Evolutionary conservation across 2,113 vertebrate genomes (phyloP).

Genomic region (Garra rufa): DNA sequence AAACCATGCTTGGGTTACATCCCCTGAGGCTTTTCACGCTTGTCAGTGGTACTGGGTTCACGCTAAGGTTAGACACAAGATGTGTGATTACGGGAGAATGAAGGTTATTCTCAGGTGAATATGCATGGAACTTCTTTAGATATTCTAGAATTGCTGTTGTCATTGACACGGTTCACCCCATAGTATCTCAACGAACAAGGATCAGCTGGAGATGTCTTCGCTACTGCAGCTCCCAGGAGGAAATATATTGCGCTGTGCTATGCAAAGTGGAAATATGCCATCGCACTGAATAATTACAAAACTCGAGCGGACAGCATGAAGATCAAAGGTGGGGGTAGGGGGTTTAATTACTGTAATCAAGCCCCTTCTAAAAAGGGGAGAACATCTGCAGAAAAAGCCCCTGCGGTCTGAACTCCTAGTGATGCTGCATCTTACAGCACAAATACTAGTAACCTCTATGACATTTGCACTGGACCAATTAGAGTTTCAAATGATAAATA

Average conservation of each 20-base stretch:
- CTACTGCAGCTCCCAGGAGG: slow-evolving; percentile 11
- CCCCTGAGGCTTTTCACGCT: slow-evolving; percentile 1
- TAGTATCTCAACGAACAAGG: background rate
- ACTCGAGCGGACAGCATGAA: background rate
- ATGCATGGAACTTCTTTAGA: background rate
- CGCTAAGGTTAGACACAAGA: slow-evolving; percentile 13
- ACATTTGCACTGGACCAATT: background rate
- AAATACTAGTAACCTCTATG: background rate
- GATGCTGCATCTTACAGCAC: slow-evolving; percentile 1
- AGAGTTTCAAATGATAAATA: background rate
- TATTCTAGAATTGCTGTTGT: slow-evolving; percentile 2
- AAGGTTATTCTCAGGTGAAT: background rate
- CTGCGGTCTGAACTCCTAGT: background rate
- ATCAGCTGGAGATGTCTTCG: background rate
- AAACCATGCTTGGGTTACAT: background rate
- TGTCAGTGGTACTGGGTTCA: background rate
- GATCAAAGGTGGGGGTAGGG: slow-evolving; percentile 34
- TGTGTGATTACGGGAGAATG: background rate
- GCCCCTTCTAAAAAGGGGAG: slow-evolving; percentile 14
- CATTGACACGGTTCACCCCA: background rate
- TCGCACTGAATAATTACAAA: slow-evolving; percentile 3
- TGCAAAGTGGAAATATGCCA: background rate
- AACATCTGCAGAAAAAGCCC: slow-evolving; percentile 9
- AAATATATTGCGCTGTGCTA: background rate
- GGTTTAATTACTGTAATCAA: slow-evolving; percentile 42